Base-by-base conservation (phyloP, 2,113 vertebrate genomes). In the Oncorhynchus kisutch region DNA sequence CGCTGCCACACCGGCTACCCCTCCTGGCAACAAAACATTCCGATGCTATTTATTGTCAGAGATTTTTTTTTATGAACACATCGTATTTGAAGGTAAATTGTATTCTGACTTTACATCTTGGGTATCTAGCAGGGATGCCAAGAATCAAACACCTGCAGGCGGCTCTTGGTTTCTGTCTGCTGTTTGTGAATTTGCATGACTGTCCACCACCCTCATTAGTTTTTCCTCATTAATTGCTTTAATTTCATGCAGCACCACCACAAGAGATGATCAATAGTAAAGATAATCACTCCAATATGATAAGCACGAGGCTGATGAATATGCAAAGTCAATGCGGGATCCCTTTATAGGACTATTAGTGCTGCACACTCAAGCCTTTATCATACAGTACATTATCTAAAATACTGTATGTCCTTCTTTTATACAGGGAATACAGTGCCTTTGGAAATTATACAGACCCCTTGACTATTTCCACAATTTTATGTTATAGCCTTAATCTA, bases 31-130 rank as follows among this genome's bases (percentile, higher is more conserved):
- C 67, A 39, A 14, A 60, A 62, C 59, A 62, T 62, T 27, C 45
- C 11, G 24, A 4, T 39, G 60, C 71, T 77, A 75, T 75, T 83
- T 81, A 73, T 75, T 82, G 67, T 78, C 78, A 82, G 76, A 73
- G n/a, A 22, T 71, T 86, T 11, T 88, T 85, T 88, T 85, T 89
- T 87, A 91, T 84, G 83, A 89, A 84, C 72, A 3, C 70, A 78
- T 83, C 65, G 45, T 72, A 69, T 81, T 89, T 66, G 0, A 59
- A 24, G 25, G 76, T 67, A 73, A 81, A 82, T 78, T 70, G 20
- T 74, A 22, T 80, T 34, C 64, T 72, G 81, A 82, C 82, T 86
- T 82, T 49, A 84, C 86, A 81, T 39, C 39, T 51, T 39, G 34
- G 34, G 4, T 51, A 4, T 54, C 13, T 18, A 57, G 67, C 49